Conservation (phyloP, 64 coral and sea anemone genomes). For the Stichodactyla mertensii region DNA sequence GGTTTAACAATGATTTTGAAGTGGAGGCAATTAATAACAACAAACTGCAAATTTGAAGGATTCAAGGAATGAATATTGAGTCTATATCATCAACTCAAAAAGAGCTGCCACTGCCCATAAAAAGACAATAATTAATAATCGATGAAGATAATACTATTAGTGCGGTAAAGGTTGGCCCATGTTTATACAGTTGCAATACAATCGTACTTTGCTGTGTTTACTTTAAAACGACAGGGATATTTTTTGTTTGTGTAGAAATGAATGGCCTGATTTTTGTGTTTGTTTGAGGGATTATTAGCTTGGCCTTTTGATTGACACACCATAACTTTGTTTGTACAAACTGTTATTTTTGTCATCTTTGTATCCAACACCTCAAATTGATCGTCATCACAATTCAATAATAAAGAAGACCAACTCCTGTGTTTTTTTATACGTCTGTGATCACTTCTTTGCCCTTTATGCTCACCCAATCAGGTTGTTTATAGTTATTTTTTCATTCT, state of each 20-base stretch:
- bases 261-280: neutral
- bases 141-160: neutral
- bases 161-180: neutral
- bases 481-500: neutral
- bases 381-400: neutral
- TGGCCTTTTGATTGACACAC: conserved; percentile 7
- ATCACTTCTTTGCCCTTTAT: neutral
- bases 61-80: conserved; percentile 1
- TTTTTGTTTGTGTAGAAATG: neutral
- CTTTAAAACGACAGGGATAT: neutral
- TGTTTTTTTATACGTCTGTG: neutral
- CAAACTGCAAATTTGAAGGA: conserved; percentile 5
- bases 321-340: neutral
- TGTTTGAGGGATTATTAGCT: conserved; percentile 1
- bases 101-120: neutral
- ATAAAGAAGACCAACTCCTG: neutral
- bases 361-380: neutral
- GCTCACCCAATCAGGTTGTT: neutral
- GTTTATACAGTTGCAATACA: neutral
- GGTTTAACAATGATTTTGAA: neutral
- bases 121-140: neutral
- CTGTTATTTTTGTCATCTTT: neutral
- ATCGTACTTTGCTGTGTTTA: neutral
- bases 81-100: neutral
- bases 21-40: neutral